Conservation (phyloP, 2,113 vertebrate species). For the Rhizomys pruinosus region DNA sequence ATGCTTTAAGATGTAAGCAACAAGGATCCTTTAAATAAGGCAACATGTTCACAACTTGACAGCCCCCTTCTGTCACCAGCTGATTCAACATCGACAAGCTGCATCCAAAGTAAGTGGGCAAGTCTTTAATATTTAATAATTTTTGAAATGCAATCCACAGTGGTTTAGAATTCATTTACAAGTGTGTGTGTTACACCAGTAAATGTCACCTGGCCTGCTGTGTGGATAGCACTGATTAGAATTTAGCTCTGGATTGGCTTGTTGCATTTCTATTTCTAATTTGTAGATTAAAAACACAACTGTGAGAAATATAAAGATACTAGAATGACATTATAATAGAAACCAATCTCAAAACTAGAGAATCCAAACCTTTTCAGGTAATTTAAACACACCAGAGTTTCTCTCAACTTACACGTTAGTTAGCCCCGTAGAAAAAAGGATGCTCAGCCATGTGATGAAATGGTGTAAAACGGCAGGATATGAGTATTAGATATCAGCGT, state of each 20-base stretch:
- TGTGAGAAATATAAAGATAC: constrained; percentile 69
- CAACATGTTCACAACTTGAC: constrained; percentile 26
- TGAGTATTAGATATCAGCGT: constrained; percentile 78
- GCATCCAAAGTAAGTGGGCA: constrained; percentile 24
- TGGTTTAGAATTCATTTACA: constrained; percentile 71
- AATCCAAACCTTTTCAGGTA: constrained; percentile 62
- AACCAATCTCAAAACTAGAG: constrained; percentile 70
- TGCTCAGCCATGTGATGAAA: constrained; percentile 76
- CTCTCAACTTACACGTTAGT: constrained; percentile 77
- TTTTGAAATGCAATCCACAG: constrained; percentile 71
- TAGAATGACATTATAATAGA: constrained; percentile 63
- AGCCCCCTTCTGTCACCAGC: constrained; percentile 39
- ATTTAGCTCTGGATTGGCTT: constrained; percentile 58
- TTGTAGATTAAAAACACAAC: constrained; percentile 63
- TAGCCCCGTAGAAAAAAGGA: constrained; percentile 76
- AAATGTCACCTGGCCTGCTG: constrained; percentile 65
- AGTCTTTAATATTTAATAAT: constrained; percentile 78
- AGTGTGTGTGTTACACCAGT: constrained; percentile 69
- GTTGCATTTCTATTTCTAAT: constrained; percentile 66
- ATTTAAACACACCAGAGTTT: constrained; percentile 68
- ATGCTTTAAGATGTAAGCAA: constrained; percentile 32
- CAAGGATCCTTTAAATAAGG: constrained; percentile 52
- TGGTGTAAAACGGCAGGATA: constrained; percentile 85
- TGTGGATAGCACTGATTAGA: constrained; percentile 70
- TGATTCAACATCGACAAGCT: constrained; percentile 69